A percentile compares a stretch with the other conserved stretches of the same genome.
Conservation (phyloP, 2,113 vertebrate species). For the Serilophus lunatus region DNA sequence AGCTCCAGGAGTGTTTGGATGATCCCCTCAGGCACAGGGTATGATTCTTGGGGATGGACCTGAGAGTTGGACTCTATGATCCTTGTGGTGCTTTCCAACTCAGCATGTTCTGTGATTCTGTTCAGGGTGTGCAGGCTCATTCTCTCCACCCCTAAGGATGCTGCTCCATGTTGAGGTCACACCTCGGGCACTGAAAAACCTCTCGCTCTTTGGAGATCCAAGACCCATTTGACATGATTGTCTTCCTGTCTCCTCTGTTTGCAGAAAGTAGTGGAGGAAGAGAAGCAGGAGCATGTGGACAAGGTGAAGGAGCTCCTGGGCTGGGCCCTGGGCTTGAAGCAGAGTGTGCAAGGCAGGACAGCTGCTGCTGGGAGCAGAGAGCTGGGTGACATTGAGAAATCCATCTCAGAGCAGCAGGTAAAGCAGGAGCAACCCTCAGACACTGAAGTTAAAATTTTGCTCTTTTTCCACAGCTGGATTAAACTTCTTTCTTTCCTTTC, state of each 20-base stretch:
- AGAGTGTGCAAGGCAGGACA: slow-evolving; percentile 65
- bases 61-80: too few relatives aligned
- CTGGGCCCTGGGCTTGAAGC: slow-evolving; percentile 85
- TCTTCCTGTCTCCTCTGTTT: neutral
- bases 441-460: neutral
- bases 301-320: slow-evolving; percentile 90
- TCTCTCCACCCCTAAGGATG: neutral
- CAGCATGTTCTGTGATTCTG: too few relatives aligned
- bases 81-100: too few relatives aligned
- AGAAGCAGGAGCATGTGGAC: slow-evolving; percentile 88
- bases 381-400: slow-evolving; percentile 78
- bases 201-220: neutral
- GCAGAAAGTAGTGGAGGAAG: slow-evolving; percentile 97
- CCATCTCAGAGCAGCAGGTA: slow-evolving; percentile 91
- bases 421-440: neutral
- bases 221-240: neutral
- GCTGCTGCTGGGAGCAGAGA: slow-evolving; percentile 59
- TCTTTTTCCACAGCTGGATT: neutral
- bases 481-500: neutral
- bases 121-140: rapidly evolving
- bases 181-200: rapidly evolving
- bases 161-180: neutral
- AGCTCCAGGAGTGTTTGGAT: too few relatives aligned
- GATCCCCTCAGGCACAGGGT: too few relatives aligned
- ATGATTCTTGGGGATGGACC: too few relatives aligned